phyloP scores from a whole-genome alignment of 1,140 invertebrate genomes.

The Cecropterus lyciades region DNA sequence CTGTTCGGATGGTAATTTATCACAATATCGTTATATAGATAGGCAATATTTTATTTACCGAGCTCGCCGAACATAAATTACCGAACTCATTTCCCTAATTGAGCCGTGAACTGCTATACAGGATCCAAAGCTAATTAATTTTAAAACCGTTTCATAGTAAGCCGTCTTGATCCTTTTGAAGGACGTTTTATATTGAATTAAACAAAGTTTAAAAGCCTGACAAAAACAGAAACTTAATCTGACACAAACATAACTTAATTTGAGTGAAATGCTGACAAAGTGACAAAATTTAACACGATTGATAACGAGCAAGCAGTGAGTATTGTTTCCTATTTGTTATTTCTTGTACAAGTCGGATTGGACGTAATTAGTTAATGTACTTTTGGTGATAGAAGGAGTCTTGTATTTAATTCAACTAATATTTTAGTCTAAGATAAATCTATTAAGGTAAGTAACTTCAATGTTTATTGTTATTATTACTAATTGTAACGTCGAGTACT shows the following conservation, averaged over 20 bases:
- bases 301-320: slow-evolving; percentile 18
- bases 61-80: slow-evolving; percentile 28
- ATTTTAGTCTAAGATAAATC: too few relatives aligned
- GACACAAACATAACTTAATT: slow-evolving; percentile 41
- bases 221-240: slow-evolving; percentile 43
- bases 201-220: slow-evolving; percentile 34
- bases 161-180: slow-evolving; percentile 39
- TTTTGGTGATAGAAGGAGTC: slow-evolving; percentile 25
- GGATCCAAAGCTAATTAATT: slow-evolving; percentile 47
- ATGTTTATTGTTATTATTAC: too few relatives aligned
- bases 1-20: slow-evolving; percentile 28
- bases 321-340: slow-evolving; percentile 22
- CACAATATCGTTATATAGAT: slow-evolving; percentile 22
- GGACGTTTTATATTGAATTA: slow-evolving; percentile 35
- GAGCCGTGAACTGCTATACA: slow-evolving; percentile 33
- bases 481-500: too few relatives aligned
- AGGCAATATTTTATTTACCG: slow-evolving; percentile 34
- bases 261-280: slow-evolving; percentile 15
- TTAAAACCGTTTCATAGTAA: slow-evolving; percentile 45
- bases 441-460: too few relatives aligned
- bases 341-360: slow-evolving; percentile 12
- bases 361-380: slow-evolving; percentile 48
- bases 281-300: slow-evolving; percentile 32
- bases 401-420: neutral
- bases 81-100: slow-evolving; percentile 34